Conservation (phyloP, 1,140 invertebrate species). For the Propsilocerus akamusi region DNA sequence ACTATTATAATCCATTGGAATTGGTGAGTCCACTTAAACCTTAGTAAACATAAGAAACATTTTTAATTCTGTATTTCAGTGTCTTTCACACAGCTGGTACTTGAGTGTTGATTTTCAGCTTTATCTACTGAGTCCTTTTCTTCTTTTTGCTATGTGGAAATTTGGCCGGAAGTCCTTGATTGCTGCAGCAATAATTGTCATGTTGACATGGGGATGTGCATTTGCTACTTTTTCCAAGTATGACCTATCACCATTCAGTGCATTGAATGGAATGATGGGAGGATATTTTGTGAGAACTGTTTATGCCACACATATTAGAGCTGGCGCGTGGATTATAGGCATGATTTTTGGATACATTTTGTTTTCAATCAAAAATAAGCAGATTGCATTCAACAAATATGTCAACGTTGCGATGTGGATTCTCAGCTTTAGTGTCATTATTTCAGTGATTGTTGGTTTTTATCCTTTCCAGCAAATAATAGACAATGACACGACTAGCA, state of each 20-base stretch:
- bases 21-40: background rate
- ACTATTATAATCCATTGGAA: background rate
- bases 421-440: too few relatives aligned
- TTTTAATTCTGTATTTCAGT: constrained; percentile 18
- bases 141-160: constrained; percentile 26
- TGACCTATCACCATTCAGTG: background rate
- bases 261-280: background rate
- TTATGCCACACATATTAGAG: background rate
- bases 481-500: too few relatives aligned
- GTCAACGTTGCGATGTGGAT: too few relatives aligned
- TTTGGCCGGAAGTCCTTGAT: background rate
- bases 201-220: background rate
- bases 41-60: background rate
- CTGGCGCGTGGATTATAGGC: background rate
- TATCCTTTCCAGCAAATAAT: too few relatives aligned
- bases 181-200: background rate
- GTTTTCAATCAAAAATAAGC: background rate
- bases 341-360: background rate
- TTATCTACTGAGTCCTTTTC: constrained; percentile 25
- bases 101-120: constrained; percentile 33
- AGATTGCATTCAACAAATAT: too few relatives aligned
- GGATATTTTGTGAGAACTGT: background rate
- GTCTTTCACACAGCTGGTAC: constrained; percentile 36
- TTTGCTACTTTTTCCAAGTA: background rate
- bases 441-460: too few relatives aligned